Base-by-base conservation (phyloP, 2,113 vertebrate genomes). In the Oxyruncus cristatus region DNA sequence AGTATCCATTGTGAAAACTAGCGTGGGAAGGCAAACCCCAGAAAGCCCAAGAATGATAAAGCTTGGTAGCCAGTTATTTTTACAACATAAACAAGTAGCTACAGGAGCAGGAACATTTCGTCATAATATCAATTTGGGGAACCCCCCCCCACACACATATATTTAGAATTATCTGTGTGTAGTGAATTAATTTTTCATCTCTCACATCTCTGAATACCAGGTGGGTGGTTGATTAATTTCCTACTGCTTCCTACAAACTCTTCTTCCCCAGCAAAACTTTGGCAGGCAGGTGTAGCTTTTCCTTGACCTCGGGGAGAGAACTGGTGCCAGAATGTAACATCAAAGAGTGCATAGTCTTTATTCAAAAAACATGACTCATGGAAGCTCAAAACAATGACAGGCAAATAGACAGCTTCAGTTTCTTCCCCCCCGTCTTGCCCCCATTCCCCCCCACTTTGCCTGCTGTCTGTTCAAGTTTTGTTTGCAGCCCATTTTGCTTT, bases 321-420 rank as follows among this genome's bases (percentile, higher is more conserved):
- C 5, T 37, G 16, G 14, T 35, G 8, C 8, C 44, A 63, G 33
- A 11, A 41, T 2, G 7, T 18, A 58, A 41, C 12, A 67, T 6
- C 32, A 67, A 78, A 50, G 1, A 12, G 23, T 20, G 20, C 18
- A 5, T 12, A 53, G 18, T 14, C 12, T 59, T 72, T 53, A 39
- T n/a, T 2, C 28, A 35, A 62, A 71, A 74, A 32, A 33, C 3
- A 28, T 2, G 1, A 32, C 10, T 39, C 16, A 21, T 4, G 5
- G 39, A 74, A 72, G 30, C 41, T 58, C 15, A 61, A 67, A 77
- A 65, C 23, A 62, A 12, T 58, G 7, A 33, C 19, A 70, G 1
- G 0, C 6, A 53, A 73, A 85, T 18, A 44, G 35, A n/a, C 9
- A 70, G 5, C 11, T 49, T 47, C 7, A 0, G 3, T 17, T 41